Evolutionary conservation across 2,888 invertebrate species (phyloP), one percentile per base, ranked within the genome.

Genomic region (Caradrina clavipalpis): DNA sequence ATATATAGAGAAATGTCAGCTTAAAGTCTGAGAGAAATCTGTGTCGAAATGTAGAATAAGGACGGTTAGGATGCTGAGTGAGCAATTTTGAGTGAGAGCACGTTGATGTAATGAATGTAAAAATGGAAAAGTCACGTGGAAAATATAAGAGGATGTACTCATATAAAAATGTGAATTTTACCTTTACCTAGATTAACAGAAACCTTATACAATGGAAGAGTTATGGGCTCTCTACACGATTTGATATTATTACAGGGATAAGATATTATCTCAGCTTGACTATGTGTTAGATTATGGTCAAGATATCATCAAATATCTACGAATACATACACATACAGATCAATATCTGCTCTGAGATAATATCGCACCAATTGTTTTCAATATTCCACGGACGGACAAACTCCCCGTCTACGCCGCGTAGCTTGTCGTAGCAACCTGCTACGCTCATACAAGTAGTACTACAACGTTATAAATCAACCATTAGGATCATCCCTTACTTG

Each of bases 321-420:
- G n/a, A n/a, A n/a, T n/a, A n/a, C n/a, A n/a, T 31, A 31, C 31
- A 31, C 7, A 31, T 31, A 31, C n/a, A n/a, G n/a, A n/a, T 5
- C 31, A 31, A 31, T 31, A 31, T 31, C 31, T n/a, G 26, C 26
- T 26, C 26, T 26, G 26, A 3, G 26, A 26, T 39, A 26, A 13
- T 5, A 57, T 8, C 2, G 19, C n/a, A 11, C 3, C 22, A 60
- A 60, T 42, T 50, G 50, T 31, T 47, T n/a, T 42, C 10, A 26
- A 47, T 6, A 39, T 63, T 47, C 51, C 58, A 39, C 39, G 50
- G 54, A 69, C 19, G 47, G 50, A 69, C 19, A 50, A 54, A 58
- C 31, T 17, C n/a, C 31, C n/a, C 2, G 26, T 59, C 72, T 78
- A 73, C 82, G 62, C 51, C 47, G 15, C 76, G 82, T 72, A 75